Evolutionary conservation across 1,140 invertebrate species (phyloP).

Genomic region (Hyles euphorbiae): DNA sequence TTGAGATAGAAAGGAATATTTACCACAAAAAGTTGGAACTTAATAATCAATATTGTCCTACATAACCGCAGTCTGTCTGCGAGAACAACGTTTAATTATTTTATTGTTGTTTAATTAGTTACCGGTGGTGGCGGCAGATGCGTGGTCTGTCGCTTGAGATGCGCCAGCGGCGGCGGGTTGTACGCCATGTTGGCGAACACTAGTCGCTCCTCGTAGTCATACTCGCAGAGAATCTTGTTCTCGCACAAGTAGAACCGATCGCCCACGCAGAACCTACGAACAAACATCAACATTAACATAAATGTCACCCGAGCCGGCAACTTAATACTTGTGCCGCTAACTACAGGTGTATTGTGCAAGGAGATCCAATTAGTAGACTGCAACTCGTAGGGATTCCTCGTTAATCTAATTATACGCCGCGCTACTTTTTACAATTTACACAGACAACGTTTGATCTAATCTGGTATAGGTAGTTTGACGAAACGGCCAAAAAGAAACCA

Average conservation of each 20-base stretch:
- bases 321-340: too few species aligned
- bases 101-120: conserved; percentile 18
- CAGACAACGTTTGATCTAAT: conserved; percentile 18
- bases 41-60: too few species aligned
- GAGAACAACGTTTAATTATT: too few species aligned
- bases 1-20: too few species aligned
- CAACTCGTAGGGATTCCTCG: conserved; percentile 7
- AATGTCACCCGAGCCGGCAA: not conserved
- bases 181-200: conserved; percentile 95
- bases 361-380: conserved; percentile 38
- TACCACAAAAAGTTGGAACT: too few species aligned
- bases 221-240: conserved; percentile 98
- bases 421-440: conserved; percentile 1
- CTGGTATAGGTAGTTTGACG: conserved; percentile 28
- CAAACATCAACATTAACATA: conserved; percentile 7
- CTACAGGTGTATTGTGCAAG: conserved; percentile 8
- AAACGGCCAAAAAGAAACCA: conserved; percentile 23
- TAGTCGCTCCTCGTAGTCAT: conserved; percentile 95
- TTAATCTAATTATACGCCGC: conserved; percentile 12
- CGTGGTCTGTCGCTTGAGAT: conserved; percentile 90
- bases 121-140: conserved; percentile 69
- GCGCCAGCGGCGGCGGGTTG: conserved; percentile 89
- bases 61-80: too few species aligned
- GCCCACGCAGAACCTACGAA: conserved; percentile 94
- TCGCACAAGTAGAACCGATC: conserved; percentile 97